Base-by-base conservation (phyloP, 1,140 invertebrate genomes). In the Heliconius himera region DNA sequence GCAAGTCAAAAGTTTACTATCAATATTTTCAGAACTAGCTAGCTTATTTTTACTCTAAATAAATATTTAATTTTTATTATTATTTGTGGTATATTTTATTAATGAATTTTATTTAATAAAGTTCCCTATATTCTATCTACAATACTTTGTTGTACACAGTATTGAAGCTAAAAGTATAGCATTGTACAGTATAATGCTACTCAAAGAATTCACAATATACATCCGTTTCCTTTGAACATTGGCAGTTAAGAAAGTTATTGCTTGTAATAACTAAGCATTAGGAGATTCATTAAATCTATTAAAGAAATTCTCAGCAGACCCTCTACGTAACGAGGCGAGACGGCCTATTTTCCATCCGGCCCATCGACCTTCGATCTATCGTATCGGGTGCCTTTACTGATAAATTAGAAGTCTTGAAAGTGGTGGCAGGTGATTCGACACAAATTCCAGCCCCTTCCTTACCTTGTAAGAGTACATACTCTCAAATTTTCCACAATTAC, bases 401-500 rank as follows among this genome's bases (percentile, higher is more conserved):
- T 93, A 93, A 93, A 93, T 93, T 91, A 87, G 90, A 85, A 89
- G 90, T 86, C 88, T 93, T 91, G 92, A 92, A 92, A 92, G 84
- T 84, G 87, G 89, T 89, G 90, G 89, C 90, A 92, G 90, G 90
- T 91, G 91, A 91, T 92, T 92, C 87, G 81, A 87, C 86, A 89
- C 85, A 90, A 92, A 90, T 91, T 91, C 86, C 79, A 82, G 82
- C 82, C 85, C 77, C 83, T 83, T 71, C 77, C 83, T 83, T 71
- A 26, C 41, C 46, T 84, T 80, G 70, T 83, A 26, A 26, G 26
- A 26, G 26, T 26, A 71, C 74, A 79, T 79, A 86, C 78, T 85
- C 84, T 85, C 84, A 91, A 92, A 94, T 87, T 93, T 93, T 90
- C 86, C 88, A 89, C 91, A 89, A 92, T 92, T 93, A 94, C 89